Base-by-base conservation (phyloP, 1,140 invertebrate species). In the Homarus americanus region DNA sequence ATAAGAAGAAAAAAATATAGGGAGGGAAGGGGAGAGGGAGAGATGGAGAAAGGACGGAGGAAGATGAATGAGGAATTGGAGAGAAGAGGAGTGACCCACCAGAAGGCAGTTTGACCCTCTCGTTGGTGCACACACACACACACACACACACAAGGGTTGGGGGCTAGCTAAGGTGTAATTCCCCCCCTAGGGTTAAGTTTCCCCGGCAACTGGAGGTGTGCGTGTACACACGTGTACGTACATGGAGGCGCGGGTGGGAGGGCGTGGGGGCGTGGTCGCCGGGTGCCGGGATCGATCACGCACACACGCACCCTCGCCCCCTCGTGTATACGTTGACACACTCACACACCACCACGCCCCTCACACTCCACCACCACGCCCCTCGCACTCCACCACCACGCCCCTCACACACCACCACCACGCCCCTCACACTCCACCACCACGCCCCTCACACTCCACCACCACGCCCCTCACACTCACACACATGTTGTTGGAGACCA, bases 41-140 rank as follows among this genome's bases (percentile, higher is more conserved):
- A 36, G 12, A 82, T 41, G 58, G 79, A 82, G 79, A 82, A 44
- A 82, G 79, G 58, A 44, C 53, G 79, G 58, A 44, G 58, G 79
- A 82, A n/a, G 28, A n/a, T 58, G 79, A 82, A 44, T 58, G 41
- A 53, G 79, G 2, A 44, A n/a, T 15, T 0, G n/a, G n/a, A 0
- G 15, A 0, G n/a, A n/a, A n/a, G n/a, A n/a, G n/a, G n/a, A n/a
- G n/a, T n/a, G n/a, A n/a, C n/a, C n/a, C n/a, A n/a, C n/a, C n/a
- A n/a, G n/a, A n/a, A n/a, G n/a, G n/a, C n/a, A n/a, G n/a, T n/a
- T n/a, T n/a, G n/a, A n/a, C 0, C 17, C n/a, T 9, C 20, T 5
- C 20, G 2, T 12, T 9, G 41, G 17, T 28, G 28, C 15, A 28
- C 15, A 24, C 17, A 15, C 28, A 28, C 36, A 38, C 44, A 73